Evolutionary conservation across 2,113 vertebrate genomes (phyloP), one percentile per base, ranked within the genome.

Genomic region (Mormoops blainvillei): DNA sequence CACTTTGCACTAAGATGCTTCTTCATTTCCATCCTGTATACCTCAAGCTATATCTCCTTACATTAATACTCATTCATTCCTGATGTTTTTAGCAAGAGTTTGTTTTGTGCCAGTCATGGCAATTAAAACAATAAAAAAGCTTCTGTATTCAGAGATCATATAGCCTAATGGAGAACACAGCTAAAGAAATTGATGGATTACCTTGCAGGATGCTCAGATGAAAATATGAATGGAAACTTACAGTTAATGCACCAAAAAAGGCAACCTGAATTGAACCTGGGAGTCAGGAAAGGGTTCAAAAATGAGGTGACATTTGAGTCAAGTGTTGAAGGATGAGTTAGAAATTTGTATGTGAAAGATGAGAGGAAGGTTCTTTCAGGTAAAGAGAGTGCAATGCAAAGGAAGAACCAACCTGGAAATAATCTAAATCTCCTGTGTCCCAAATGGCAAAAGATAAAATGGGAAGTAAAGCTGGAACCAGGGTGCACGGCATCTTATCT

Each of bases 81-180:
- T 81, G n/a, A 70, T 70, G 65, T 9, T 85, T 97, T 96, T 81
- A 58, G 43, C 63, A 94, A 76, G 2, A 56, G 18, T 94, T 82
- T 95, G 26, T 68, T 85, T 70, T 91, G 16, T 81, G 14, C 36
- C 73, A 89, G 33, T 43, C 50, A 56, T 50, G 50, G 65, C 28
- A 14, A 89, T 76, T 83, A 65, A 56, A 89, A 86, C 26, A 71
- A 82, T 61, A 81, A 95, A 88, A 88, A 73, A 43, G 31, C 56
- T 48, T 20, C 33, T 77, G 12, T 56, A 52, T 92, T 77, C 45
- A 95, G 61, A 36, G 33, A 77, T 50, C 20, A 94, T 50, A 80
- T 1, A 68, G 48, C 36, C 56, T 86, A 87, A 86, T 38, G n/a
- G 88, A 77, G 80, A 95, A 58, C 38, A 89, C 18, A 67, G n/a